Percentiles rank a stretch among this genome's conserved stretches.
phyloP scores from a whole-genome alignment of 2,888 invertebrate species.

The Neoaliturus tenellus region DNA sequence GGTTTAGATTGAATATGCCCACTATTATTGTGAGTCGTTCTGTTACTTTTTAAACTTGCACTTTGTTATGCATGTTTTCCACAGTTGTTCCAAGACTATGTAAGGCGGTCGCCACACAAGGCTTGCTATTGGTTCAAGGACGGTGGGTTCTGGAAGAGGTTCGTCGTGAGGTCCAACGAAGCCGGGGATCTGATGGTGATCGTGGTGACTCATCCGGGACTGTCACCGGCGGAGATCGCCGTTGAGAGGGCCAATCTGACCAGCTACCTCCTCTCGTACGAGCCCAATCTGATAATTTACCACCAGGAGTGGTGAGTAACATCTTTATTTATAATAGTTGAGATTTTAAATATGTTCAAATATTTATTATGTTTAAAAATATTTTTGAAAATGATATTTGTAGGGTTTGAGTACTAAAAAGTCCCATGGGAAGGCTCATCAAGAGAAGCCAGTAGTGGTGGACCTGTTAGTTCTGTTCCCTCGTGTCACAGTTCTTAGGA shows the following conservation, averaged over 20 bases:
- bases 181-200: slow-evolving; percentile 89
- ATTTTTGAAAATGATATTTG: too few species aligned
- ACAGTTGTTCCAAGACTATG: slow-evolving; percentile 80
- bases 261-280: slow-evolving; percentile 75
- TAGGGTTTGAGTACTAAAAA: too few species aligned
- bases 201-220: slow-evolving; percentile 76
- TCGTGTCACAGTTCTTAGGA: too few species aligned
- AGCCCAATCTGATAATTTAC: slow-evolving; percentile 1
- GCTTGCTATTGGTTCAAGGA: slow-evolving; percentile 89
- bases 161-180: slow-evolving; percentile 74
- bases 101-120: slow-evolving; percentile 80
- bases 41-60: too few species aligned
- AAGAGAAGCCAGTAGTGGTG: too few species aligned
- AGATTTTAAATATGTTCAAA: too few species aligned
- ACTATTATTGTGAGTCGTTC: too few species aligned
- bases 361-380: too few species aligned
- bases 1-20: too few species aligned
- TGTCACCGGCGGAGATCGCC: slow-evolving; percentile 78
- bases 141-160: slow-evolving; percentile 74
- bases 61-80: neutral
- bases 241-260: slow-evolving; percentile 80
- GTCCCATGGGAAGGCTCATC: too few species aligned
- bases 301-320: slow-evolving; percentile 71
- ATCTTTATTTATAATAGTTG: too few species aligned
- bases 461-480: too few species aligned